These are phyloP conservation scores for Microtus montanus DNA, from an alignment of 2,113 vertebrate species.

Conservation along the genomic window DNA sequence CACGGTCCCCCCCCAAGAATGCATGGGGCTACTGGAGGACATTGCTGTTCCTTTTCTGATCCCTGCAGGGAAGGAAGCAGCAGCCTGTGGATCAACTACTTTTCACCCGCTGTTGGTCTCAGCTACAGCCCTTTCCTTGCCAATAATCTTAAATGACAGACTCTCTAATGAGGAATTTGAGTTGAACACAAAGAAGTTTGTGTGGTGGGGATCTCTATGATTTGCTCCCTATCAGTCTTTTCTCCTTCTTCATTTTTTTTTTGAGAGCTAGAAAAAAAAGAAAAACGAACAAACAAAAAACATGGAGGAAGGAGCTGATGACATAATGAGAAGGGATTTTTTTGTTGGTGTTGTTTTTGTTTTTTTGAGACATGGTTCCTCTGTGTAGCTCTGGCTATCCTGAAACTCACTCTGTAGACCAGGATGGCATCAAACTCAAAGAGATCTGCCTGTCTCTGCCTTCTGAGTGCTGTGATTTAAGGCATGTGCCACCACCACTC, in stretches of 20 bases:
- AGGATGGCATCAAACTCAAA: background rate
- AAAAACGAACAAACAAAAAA: background rate
- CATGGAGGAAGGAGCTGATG: background rate
- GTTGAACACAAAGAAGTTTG: slow-evolving; percentile 11
- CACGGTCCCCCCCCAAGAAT: slow-evolving; percentile 28
- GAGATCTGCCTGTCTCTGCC: background rate
- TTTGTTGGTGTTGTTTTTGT: no score
- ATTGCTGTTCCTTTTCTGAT: slow-evolving; percentile 52
- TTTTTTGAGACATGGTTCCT: background rate
- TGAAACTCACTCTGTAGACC: background rate
- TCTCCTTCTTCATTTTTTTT: background rate
- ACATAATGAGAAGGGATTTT: background rate
- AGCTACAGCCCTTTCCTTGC: slow-evolving; percentile 64
- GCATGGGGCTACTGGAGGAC: background rate
- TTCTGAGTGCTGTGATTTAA: background rate
- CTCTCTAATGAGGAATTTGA: slow-evolving; percentile 31
- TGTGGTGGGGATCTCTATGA: slow-evolving; percentile 19
- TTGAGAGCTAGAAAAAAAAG: background rate
- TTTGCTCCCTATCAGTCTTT: background rate
- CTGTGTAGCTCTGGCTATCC: background rate
- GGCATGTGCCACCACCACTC: background rate
- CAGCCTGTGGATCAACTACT: slow-evolving; percentile 50
- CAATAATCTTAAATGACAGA: slow-evolving; percentile 58
- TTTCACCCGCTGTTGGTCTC: slow-evolving; percentile 57
- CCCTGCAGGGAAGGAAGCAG: slow-evolving; percentile 65